Evolutionary conservation across 35 echinoderm and acorn worm species (phyloP), one percentile per base, ranked within the genome.

Genomic region (Lytechinus pictus): DNA sequence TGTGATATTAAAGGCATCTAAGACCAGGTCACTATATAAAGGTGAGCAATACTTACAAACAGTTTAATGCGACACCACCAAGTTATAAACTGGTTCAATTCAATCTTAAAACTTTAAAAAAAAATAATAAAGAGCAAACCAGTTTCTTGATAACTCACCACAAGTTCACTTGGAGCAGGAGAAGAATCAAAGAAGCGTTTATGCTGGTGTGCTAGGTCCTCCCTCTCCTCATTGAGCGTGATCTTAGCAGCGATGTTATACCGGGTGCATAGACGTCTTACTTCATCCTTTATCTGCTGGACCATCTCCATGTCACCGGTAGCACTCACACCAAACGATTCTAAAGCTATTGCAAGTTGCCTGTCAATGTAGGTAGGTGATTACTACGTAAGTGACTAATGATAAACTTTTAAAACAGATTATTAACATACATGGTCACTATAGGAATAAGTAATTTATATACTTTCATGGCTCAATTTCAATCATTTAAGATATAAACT

Each of bases 241-340:
- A 99, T 99, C 93, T 99, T 99, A 53, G 98, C 96, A 55, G 98
- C 97, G 27, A 99, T 98, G 93, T 99, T 99, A 55, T 96, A 97
- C 10, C 98, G 89, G 0, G 98, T 99, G 72, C 97, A 98, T 8
- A 99, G 94, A 21, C 98, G 87, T 3, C 98, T 89, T 21, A 99
- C 98, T 89, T 99, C 97, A 90, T 97, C 97, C 54, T 99, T 99
- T 33, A 99, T 99, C 54, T 97, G 97, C 54, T 97, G 97, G 0
- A 99, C 97, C 98, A 99, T 99, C 55, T 97, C 98, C 98, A 99
- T 99, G 92, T 99, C 98, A 28, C 98, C 98, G 11, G 97, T 96
- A 19, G 98, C 95, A 94, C 98, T 99, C 52, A 99, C 96, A 14
- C 98, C 98, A 95, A 97, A 94, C 53, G 97, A 97, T 33, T 99